These are phyloP conservation scores for Chloropsis cyanopogon DNA, from an alignment of 2,113 vertebrate species.

Conservation along the genomic window DNA sequence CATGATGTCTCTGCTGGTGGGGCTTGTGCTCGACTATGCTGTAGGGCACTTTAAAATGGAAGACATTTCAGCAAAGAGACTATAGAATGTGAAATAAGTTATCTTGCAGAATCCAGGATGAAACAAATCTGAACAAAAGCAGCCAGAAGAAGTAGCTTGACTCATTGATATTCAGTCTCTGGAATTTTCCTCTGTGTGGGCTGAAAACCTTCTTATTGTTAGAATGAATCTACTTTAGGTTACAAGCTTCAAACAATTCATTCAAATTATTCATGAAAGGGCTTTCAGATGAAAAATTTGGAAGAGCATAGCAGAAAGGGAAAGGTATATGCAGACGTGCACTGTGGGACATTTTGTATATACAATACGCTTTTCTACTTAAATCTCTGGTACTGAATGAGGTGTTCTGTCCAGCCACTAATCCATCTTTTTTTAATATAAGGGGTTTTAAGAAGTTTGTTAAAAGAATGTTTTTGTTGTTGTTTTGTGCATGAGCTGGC, in stretches of 20 bases:
- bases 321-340: not conserved
- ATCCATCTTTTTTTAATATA: not conserved
- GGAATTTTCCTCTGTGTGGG: constrained; percentile 58
- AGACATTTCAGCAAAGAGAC: not conserved
- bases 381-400: not conserved
- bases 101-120: not conserved
- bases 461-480: not conserved
- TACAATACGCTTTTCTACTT: not conserved
- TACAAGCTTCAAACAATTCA: constrained; percentile 26
- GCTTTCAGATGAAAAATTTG: not conserved
- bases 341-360: not conserved
- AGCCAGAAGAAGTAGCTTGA: constrained; percentile 24
- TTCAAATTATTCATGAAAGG: constrained; percentile 40
- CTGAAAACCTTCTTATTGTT: constrained; percentile 55
- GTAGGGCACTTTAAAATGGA: not conserved
- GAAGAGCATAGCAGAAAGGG: not conserved
- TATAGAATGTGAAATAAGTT: not conserved
- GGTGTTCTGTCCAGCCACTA: not conserved
- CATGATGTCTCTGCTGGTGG: not conserved
- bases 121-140: not conserved
- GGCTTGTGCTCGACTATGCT: not conserved
- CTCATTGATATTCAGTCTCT: constrained; percentile 9
- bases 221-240: not conserved
- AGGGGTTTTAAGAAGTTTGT: not conserved
- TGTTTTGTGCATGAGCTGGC: not conserved